A percentile compares a stretch with the other conserved stretches of the same genome.
phyloP scores from a whole-genome alignment of 2,113 vertebrate genomes.

The Apistogramma diplotaenia region DNA sequence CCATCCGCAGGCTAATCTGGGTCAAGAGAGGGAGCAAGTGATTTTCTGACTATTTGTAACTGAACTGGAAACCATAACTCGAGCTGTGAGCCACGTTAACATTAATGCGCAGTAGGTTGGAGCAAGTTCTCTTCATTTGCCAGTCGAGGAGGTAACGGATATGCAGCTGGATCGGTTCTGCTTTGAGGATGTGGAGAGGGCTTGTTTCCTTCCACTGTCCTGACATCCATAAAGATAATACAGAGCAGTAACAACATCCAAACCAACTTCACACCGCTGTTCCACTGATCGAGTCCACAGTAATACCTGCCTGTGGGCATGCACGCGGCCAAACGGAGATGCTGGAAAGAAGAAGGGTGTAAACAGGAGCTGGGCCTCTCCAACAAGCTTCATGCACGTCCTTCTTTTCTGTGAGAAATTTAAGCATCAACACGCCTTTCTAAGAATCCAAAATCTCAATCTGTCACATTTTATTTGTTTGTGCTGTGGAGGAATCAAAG shows the following conservation, averaged over 20 bases:
- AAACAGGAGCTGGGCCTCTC: not conserved
- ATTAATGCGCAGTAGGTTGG: not conserved
- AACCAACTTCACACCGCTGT: slow-evolving; percentile 24
- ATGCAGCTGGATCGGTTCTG: not conserved
- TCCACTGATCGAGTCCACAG: slow-evolving; percentile 39
- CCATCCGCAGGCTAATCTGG: not conserved
- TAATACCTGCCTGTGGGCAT: slow-evolving; percentile 38
- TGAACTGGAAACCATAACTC: not conserved
- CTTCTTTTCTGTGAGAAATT: not conserved
- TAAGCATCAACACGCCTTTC: slow-evolving; percentile 4
- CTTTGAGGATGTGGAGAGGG: slow-evolving; percentile 17
- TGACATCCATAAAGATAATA: slow-evolving; percentile 21
- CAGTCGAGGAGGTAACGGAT: not conserved
- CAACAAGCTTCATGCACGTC: not conserved
- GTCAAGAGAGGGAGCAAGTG: not conserved
- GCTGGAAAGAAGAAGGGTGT: not conserved
- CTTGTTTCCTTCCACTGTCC: slow-evolving; percentile 11
- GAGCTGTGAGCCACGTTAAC: not conserved
- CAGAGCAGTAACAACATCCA: slow-evolving; percentile 6
- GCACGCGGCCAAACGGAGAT: not conserved
- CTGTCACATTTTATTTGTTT: slow-evolving; percentile 54
- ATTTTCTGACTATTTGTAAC: slow-evolving; percentile 6
- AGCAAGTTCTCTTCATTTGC: not conserved
- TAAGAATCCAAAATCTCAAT: slow-evolving; percentile 41
- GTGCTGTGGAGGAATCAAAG: slow-evolving; percentile 35